phyloP scores from a whole-genome alignment of 2,888 invertebrate species.

The Drosophila multiciliata region DNA sequence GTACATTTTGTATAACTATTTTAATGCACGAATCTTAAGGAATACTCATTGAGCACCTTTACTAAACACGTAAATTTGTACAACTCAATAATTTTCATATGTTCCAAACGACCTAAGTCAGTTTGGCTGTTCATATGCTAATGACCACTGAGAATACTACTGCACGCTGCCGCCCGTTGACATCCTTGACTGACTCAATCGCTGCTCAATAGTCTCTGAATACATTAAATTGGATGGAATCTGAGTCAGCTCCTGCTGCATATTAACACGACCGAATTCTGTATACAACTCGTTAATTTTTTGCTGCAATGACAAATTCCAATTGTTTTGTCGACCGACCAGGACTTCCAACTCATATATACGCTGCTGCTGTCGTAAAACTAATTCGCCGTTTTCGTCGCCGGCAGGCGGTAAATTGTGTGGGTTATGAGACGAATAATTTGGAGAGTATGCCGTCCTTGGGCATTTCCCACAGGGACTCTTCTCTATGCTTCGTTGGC shows the following conservation, averaged over 20 bases:
- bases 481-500: slow-evolving; percentile 33
- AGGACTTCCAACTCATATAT: slow-evolving; percentile 55
- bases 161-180: not conserved
- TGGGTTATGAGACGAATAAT: slow-evolving; percentile 2
- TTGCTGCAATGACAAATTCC: slow-evolving; percentile 41
- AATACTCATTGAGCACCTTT: not conserved
- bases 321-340: slow-evolving; percentile 50
- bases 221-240: not conserved
- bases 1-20: slow-evolving; percentile 21
- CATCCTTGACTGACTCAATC: not conserved
- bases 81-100: not conserved
- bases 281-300: slow-evolving; percentile 60
- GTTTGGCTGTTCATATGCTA: not conserved
- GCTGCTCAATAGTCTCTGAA: not conserved
- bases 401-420: slow-evolving; percentile 16
- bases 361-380: slow-evolving; percentile 48
- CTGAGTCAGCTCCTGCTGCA: not conserved
- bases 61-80: slow-evolving; percentile 14
- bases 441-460: not conserved
- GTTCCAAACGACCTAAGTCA: not conserved
- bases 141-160: not conserved
- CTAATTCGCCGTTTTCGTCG: slow-evolving; percentile 42
- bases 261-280: slow-evolving; percentile 32
- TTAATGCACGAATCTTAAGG: not conserved
- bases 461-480: slow-evolving; percentile 45